phyloP scores from a whole-genome alignment of 2,888 invertebrate species.

The Mayetiola destructor region DNA sequence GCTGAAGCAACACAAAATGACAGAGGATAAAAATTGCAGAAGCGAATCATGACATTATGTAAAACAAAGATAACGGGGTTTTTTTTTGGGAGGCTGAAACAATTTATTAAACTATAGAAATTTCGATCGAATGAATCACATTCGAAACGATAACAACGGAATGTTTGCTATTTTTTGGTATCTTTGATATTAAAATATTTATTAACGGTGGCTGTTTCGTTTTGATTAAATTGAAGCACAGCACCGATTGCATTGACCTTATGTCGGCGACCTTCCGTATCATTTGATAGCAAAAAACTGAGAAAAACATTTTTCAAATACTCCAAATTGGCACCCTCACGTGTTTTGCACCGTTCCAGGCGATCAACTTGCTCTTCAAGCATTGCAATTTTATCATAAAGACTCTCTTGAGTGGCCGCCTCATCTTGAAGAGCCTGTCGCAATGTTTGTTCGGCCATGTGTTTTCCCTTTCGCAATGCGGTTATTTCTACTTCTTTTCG shows the following conservation, averaged over 20 bases:
- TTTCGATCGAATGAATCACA: no score
- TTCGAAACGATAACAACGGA: not conserved
- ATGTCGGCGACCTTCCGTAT: constrained; percentile 53
- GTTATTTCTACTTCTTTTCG: constrained; percentile 65
- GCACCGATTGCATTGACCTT: constrained; percentile 84
- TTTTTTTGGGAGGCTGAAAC: no score
- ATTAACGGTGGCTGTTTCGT: constrained; percentile 44
- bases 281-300: constrained; percentile 58
- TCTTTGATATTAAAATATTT: constrained; percentile 16
- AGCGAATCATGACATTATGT: no score
- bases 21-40: no score
- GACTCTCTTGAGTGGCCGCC: constrained; percentile 40
- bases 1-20: no score
- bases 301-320: constrained; percentile 83
- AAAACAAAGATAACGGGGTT: no score
- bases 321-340: constrained; percentile 76
- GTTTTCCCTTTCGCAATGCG: constrained; percentile 54
- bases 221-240: constrained; percentile 62
- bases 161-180: constrained; percentile 7
- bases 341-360: constrained; percentile 54
- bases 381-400: constrained; percentile 35
- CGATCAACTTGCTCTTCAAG: constrained; percentile 51
- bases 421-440: constrained; percentile 43
- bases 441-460: constrained; percentile 41
- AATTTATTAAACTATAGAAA: no score